Conservation (phyloP, 2,113 vertebrate genomes). For the Poeciliopsis prolifica region DNA sequence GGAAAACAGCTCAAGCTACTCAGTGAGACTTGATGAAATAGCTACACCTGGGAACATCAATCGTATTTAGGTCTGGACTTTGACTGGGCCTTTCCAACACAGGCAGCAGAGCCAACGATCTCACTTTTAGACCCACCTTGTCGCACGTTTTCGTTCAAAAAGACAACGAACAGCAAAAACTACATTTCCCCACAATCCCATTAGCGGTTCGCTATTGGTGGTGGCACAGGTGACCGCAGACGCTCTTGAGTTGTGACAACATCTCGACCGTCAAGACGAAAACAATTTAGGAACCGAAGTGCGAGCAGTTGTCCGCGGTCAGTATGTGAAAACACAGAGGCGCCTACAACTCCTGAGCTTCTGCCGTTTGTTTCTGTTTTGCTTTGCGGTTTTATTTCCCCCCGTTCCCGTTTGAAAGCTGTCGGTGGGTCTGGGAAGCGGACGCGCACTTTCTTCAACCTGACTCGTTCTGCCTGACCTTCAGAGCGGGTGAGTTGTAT, state of each 20-base stretch:
- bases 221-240: slow-evolving; percentile 78
- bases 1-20: too few relatives aligned
- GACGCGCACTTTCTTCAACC: slow-evolving; percentile 60
- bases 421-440: slow-evolving; percentile 23
- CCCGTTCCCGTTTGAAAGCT: background rate
- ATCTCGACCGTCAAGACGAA: slow-evolving; percentile 71
- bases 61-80: too few relatives aligned
- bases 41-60: too few relatives aligned
- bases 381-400: background rate
- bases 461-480: slow-evolving; percentile 80
- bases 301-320: slow-evolving; percentile 11
- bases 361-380: background rate
- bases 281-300: slow-evolving; percentile 63
- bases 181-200: slow-evolving; percentile 70
- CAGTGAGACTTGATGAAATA: too few relatives aligned
- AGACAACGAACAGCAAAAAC: slow-evolving; percentile 41
- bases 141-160: slow-evolving; percentile 37
- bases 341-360: background rate
- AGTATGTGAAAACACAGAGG: slow-evolving; percentile 32
- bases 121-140: too few relatives aligned
- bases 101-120: too few relatives aligned
- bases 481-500: slow-evolving; percentile 81
- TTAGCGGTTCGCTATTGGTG: slow-evolving; percentile 66
- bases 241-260: slow-evolving; percentile 68
- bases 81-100: background rate